Percentiles rank a stretch among this genome's conserved stretches.
Evolutionary conservation across 1,140 invertebrate genomes (phyloP).

Genomic region (Zophobas morio): DNA sequence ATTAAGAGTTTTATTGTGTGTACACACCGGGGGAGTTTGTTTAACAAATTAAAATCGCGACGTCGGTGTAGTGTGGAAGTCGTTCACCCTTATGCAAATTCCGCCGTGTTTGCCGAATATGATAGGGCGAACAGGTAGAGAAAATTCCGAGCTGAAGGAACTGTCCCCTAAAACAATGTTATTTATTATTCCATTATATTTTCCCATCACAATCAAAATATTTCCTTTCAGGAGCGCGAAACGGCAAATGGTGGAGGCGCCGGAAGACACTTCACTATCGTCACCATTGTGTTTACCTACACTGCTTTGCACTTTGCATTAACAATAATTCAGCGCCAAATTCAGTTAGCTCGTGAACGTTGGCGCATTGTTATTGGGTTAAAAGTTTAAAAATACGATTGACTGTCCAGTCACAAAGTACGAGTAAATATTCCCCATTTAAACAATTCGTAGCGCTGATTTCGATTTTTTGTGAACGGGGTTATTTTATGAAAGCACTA

Average conservation of each 20-base stretch:
- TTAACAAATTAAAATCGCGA: no score
- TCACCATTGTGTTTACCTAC: conserved; percentile 59
- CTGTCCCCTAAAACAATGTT: conserved; percentile 16
- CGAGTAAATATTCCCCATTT: not conserved
- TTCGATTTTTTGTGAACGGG: not conserved
- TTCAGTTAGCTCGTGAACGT: conserved; percentile 27
- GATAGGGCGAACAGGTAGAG: conserved; percentile 7
- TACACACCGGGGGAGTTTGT: no score
- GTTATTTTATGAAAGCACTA: conserved; percentile 8
- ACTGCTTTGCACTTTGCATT: conserved; percentile 61
- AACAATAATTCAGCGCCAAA: conserved; percentile 57
- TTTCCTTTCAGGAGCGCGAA: conserved; percentile 28
- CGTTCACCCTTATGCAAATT: conserved; percentile 13
- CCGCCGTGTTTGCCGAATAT: not conserved
- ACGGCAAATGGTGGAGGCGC: conserved; percentile 38
- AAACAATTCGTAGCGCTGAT: not conserved
- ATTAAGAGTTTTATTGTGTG: no score
- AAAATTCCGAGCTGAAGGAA: conserved; percentile 2
- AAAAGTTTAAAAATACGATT: conserved; percentile 14
- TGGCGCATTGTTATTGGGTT: conserved; percentile 32
- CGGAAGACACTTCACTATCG: conserved; percentile 43
- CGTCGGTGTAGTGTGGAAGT: not conserved
- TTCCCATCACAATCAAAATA: conserved; percentile 34
- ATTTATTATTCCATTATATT: conserved; percentile 34
- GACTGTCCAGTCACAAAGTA: not conserved